Base-by-base conservation (phyloP, 2,797 vertebrate genomes). In the Syndactyla subalaris region DNA sequence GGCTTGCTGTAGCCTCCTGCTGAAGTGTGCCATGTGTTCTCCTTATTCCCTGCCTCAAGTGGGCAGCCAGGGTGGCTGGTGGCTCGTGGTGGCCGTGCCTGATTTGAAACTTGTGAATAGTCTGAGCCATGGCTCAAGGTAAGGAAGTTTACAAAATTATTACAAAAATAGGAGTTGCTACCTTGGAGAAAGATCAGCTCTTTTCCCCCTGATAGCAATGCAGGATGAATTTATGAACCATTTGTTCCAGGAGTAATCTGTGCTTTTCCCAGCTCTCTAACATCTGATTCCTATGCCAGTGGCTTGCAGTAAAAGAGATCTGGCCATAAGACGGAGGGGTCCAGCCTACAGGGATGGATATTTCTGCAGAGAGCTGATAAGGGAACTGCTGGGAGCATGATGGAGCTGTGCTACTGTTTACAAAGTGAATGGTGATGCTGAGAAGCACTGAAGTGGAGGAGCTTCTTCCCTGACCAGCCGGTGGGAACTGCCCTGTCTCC, bases 131-230 rank as follows among this genome's bases (percentile, higher is more conserved):
- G 82, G 39, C 74, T 76, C 45, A 10, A 84, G 88, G 89, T 93
- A 84, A 92, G 92, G 62, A 88, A 95, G 90, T 88, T 84, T 77
- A 68, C 66, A 68, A 85, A 71, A 58, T 4, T 49, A 51, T 68
- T 93, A 36, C 72, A 34, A 55, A 92, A 67, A 41, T 24, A 62
- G 82, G 83, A 93, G 80, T 83, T 86, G 66, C 39, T 80, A 13
- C 39, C 36, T 59, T 66, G 36, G 59, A 73, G 59, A 52, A 58
- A 14, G 59, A 86, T 65, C 22, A 21, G 21, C 5, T 29, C 16
- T 34, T 10, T 74, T 75, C 23, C 2, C 27, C 34, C 18, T 18
- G 23, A 15, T 22, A 55, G 39, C 0, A 0, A 11, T 38, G 62
- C 29, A n/a, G 76, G 66, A 88, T 79, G 63, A 34, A 14, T 79